Evolutionary conservation across 1,140 invertebrate genomes (phyloP), one percentile per base, ranked within the genome.

Genomic region (Drosophila neocordata): DNA sequence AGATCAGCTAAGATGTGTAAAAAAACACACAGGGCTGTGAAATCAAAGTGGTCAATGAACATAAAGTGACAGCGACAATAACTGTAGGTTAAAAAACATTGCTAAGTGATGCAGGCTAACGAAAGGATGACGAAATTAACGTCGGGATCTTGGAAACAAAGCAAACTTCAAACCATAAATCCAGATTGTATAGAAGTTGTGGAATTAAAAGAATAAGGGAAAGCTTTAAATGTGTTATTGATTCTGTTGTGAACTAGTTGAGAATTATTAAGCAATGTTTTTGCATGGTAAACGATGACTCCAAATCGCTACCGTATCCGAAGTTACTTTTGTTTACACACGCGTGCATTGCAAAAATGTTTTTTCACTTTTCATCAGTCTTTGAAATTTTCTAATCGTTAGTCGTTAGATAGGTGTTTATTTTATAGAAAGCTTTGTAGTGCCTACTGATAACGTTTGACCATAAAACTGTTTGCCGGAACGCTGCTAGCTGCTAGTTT

Each of bases 381-480:
- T 4, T 48, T 1, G 13, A 4, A 9, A 35, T 4, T 13, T 56
- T 35, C 13, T 35, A 56, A 56, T 56, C 27, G 34, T 48, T 61
- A 20, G 48, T 11, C n/a, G 31, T 12, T n/a, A 31, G 22, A 18
- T 55, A 56, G 24, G 55, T 12, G 15, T n/a, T 48, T 60, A 37
- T 60, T 34, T 13, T 44, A 18, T 9, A 15, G 41, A 52, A 35
- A 38, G 31, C 35, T 24, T 59, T 24, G 60, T 51, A 3, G 5
- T 2, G 15, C 7, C 20, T 8, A 27, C 15, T 58, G 73, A 80
- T 77, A 85, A 77, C 68, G 67, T 8, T 38, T 31, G 60, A 73
- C 64, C 61, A 79, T 83, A 80, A 77, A 85, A 79, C 60, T 65
- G 57, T 65, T 77, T 52, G 41, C 41, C 15, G 41, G 9, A 56